Conservation (phyloP, 2,888 invertebrate species). For the Zaprionus lineosus region DNA sequence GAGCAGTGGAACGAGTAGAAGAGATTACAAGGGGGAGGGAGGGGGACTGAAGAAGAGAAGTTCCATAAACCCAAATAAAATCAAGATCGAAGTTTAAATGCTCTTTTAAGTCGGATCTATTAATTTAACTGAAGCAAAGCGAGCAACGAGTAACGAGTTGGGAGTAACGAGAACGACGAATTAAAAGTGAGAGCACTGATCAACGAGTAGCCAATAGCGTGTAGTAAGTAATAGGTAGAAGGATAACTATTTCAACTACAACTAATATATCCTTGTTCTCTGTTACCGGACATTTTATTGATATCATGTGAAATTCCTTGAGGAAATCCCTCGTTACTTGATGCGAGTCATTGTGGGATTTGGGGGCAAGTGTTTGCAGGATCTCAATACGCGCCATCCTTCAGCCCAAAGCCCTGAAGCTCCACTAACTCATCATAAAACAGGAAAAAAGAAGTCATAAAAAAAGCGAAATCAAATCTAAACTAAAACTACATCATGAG, state of each 20-base stretch:
- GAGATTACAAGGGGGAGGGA: too few relatives aligned
- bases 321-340: neutral
- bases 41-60: too few relatives aligned
- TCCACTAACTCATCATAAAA: conserved; percentile 9
- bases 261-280: too few relatives aligned
- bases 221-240: neutral
- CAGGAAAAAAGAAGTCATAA: conserved; percentile 4
- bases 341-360: neutral
- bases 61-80: conserved; percentile 5
- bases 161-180: neutral
- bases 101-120: too few relatives aligned
- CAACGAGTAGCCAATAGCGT: neutral
- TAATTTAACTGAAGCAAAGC: neutral
- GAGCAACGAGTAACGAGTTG: neutral
- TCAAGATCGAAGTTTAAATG: conserved; percentile 4
- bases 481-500: conserved; percentile 64
- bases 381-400: neutral
- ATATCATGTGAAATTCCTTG: neutral
- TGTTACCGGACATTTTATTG: neutral
- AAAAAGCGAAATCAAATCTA: conserved; percentile 52
- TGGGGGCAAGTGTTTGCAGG: neutral
- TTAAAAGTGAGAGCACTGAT: neutral
- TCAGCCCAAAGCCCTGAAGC: conserved; percentile 21
- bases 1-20: too few relatives aligned
- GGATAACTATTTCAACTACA: neutral